Evolutionary conservation across 1,140 invertebrate species (phyloP).

Genomic region (Thaumetopoea pityocampa): DNA sequence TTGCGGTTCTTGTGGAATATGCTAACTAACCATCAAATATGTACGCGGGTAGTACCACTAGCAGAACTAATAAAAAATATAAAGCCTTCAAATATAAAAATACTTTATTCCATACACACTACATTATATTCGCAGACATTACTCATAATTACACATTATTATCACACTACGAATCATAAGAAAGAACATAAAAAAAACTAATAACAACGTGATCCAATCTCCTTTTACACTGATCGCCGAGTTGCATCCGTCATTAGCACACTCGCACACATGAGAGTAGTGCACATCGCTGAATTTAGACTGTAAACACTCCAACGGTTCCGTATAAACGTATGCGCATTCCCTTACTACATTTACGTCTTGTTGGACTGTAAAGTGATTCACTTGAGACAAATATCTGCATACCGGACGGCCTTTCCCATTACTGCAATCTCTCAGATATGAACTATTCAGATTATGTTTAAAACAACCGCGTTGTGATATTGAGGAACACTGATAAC

Average conservation of each 20-base stretch:
- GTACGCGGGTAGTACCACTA: too few species aligned
- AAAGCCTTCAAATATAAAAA: too few species aligned
- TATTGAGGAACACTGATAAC: constrained; percentile 52
- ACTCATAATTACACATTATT: constrained; percentile 1
- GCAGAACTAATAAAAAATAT: too few species aligned
- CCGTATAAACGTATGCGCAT: constrained; percentile 45
- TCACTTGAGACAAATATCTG: constrained; percentile 36
- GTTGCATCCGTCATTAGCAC: constrained; percentile 58
- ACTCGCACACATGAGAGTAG: constrained; percentile 55
- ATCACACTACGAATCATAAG: not conserved
- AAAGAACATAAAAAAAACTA: constrained; percentile 5
- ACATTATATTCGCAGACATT: too few species aligned
- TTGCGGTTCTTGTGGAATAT: too few species aligned
- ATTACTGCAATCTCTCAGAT: constrained; percentile 40
- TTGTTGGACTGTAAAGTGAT: constrained; percentile 41
- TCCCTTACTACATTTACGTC: constrained; percentile 44
- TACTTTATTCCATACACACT: too few species aligned
- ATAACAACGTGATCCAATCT: constrained; percentile 3
- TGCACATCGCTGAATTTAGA: constrained; percentile 49
- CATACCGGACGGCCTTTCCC: constrained; percentile 16
- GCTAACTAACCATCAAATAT: too few species aligned
- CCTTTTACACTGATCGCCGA: constrained; percentile 24
- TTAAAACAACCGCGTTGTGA: constrained; percentile 34
- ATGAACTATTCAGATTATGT: constrained; percentile 34
- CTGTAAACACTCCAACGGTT: constrained; percentile 33